These are phyloP conservation scores for Tromatobia lineatoria DNA, from an alignment of 2,888 invertebrate species.

Conservation along the genomic window DNA sequence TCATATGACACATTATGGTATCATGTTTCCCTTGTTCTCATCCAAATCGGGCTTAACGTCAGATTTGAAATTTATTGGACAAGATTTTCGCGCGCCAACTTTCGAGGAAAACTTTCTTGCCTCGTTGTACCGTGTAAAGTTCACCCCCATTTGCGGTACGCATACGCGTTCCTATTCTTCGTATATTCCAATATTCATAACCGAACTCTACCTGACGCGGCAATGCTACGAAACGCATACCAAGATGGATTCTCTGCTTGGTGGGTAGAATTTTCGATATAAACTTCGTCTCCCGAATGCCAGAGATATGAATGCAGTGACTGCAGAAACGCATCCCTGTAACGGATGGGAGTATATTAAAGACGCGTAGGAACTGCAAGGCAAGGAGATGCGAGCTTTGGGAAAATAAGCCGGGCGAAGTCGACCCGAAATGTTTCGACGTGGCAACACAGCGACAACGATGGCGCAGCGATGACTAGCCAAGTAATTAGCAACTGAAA, in stretches of 20 bases:
- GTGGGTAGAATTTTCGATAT: constrained; percentile 46
- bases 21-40: constrained; percentile 9
- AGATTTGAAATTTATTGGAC: constrained; percentile 40
- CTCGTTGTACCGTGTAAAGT: constrained; percentile 3
- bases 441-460: constrained; percentile 46
- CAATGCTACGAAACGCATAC: constrained; percentile 24
- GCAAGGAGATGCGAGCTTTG: constrained; percentile 27
- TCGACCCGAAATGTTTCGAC: constrained; percentile 66
- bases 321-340: constrained; percentile 27
- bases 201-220: constrained; percentile 21
- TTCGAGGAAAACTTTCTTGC: constrained; percentile 38
- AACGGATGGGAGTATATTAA: constrained; percentile 37
- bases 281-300: constrained; percentile 34
- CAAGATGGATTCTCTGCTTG: constrained; percentile 11
- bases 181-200: constrained; percentile 36
- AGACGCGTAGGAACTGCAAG: constrained; percentile 54
- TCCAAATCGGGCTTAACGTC: background rate
- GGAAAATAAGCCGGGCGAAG: constrained; percentile 61
- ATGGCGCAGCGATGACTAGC: constrained; percentile 69
- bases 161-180: constrained; percentile 10
- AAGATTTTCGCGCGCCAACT: constrained; percentile 18
- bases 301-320: constrained; percentile 34
- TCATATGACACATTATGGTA: background rate
- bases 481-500: constrained; percentile 80
- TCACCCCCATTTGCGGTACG: constrained; percentile 1